phyloP scores from a whole-genome alignment of 2,113 vertebrate genomes.

The Pipra filicauda region DNA sequence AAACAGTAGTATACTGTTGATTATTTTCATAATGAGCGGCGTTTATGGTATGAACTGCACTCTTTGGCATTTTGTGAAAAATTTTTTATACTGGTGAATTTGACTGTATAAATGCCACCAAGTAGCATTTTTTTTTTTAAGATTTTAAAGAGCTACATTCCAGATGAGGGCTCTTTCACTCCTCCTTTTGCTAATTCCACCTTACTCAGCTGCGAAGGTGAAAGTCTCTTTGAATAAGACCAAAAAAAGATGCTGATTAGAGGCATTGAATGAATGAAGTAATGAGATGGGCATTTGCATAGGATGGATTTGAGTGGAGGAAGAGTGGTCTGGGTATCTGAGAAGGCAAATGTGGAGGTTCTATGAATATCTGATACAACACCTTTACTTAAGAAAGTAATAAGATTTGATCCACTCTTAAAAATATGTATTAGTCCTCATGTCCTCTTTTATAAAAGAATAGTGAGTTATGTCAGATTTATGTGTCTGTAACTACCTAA shows the following conservation, averaged over 20 bases:
- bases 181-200: not conserved
- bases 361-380: not conserved
- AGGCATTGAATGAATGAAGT: not conserved
- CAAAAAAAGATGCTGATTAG: not conserved
- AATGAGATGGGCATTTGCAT: not conserved
- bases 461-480: not conserved
- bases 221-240: not conserved
- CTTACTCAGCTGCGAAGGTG: not conserved
- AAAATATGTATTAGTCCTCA: not conserved
- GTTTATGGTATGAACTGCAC: not conserved
- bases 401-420: not conserved
- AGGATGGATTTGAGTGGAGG: not conserved
- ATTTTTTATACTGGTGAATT: not conserved
- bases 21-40: not conserved
- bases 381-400: not conserved
- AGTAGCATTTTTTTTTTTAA: not conserved
- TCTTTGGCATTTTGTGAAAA: not conserved
- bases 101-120: not conserved
- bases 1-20: not conserved
- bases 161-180: not conserved
- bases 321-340: not conserved
- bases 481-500: not conserved
- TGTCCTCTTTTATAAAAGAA: not conserved
- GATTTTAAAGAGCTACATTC: not conserved
- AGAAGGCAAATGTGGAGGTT: not conserved